phyloP scores from a whole-genome alignment of 2,888 invertebrate genomes.

The Bellardia bayeri region DNA sequence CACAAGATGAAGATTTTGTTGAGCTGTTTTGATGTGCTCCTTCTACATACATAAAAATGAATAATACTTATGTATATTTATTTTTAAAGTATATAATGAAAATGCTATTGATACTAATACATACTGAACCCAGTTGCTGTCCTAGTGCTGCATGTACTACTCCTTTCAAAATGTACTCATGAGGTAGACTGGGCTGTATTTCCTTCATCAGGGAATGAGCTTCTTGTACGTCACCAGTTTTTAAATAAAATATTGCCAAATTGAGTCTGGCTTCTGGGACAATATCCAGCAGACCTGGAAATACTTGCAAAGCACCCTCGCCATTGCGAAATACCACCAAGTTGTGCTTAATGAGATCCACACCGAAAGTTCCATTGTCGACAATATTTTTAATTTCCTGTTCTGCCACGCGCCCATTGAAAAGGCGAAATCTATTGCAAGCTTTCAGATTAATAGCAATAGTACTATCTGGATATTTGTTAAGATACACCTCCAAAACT shows the following conservation, averaged over 20 bases:
- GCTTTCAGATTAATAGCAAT: conserved; percentile 97
- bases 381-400: conserved; percentile 92
- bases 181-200: conserved; percentile 95
- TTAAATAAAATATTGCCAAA: conserved; percentile 96
- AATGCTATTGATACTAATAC: conserved; percentile 7
- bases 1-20: conserved; percentile 98
- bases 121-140: conserved; percentile 95
- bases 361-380: conserved; percentile 92
- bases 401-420: conserved; percentile 97
- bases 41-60: conserved; percentile 86
- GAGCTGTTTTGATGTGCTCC: conserved; percentile 96
- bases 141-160: conserved; percentile 97
- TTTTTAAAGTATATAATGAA: not conserved
- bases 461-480: conserved; percentile 95
- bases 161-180: conserved; percentile 98
- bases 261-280: conserved; percentile 98
- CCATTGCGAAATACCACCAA: conserved; percentile 97
- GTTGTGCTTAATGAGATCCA: conserved; percentile 97
- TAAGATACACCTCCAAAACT: conserved; percentile 96
- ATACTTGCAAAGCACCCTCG: conserved; percentile 94
- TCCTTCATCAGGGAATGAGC: conserved; percentile 95
- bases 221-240: conserved; percentile 94
- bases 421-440: conserved; percentile 90
- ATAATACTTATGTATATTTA: not conserved
- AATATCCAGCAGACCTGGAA: conserved; percentile 96